Evolutionary conservation across 2,113 vertebrate genomes (phyloP).

Genomic region (Picathartes gymnocephalus): DNA sequence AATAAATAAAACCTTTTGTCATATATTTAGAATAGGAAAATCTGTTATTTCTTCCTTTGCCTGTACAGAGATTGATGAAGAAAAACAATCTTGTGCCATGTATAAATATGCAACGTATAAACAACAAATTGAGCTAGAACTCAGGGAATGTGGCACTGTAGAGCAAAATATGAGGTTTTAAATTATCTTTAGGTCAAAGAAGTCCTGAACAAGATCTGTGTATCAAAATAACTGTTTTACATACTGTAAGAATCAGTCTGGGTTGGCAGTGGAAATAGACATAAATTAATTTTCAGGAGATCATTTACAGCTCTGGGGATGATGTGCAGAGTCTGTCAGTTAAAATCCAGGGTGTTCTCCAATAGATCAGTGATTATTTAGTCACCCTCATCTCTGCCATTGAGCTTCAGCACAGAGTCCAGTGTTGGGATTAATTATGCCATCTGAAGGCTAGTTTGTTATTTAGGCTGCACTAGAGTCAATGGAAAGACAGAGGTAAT

Average conservation of each 20-base stretch:
- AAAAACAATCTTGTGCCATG: not conserved
- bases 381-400: not conserved
- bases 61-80: not conserved
- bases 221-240: not conserved
- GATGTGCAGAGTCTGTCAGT: not conserved
- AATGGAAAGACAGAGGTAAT: not conserved
- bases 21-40: not conserved
- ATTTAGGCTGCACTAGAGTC: not conserved
- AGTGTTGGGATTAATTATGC: not conserved
- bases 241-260: not conserved
- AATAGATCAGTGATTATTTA: not conserved
- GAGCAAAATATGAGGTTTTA: not conserved
- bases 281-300: not conserved
- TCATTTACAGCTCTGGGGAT: not conserved
- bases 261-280: not conserved
- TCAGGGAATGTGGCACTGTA: not conserved
- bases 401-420: not conserved
- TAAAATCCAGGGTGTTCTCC: not conserved
- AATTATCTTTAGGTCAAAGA: not conserved
- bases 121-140: not conserved
- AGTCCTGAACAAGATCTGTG: not conserved
- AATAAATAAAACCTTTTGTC: slow-evolving; percentile 12
- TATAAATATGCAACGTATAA: not conserved
- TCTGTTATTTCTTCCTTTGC: not conserved
- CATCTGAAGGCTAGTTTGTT: not conserved